Evolutionary conservation across 2,888 invertebrate species (phyloP).

Genomic region (Philhelius pedissequus): DNA sequence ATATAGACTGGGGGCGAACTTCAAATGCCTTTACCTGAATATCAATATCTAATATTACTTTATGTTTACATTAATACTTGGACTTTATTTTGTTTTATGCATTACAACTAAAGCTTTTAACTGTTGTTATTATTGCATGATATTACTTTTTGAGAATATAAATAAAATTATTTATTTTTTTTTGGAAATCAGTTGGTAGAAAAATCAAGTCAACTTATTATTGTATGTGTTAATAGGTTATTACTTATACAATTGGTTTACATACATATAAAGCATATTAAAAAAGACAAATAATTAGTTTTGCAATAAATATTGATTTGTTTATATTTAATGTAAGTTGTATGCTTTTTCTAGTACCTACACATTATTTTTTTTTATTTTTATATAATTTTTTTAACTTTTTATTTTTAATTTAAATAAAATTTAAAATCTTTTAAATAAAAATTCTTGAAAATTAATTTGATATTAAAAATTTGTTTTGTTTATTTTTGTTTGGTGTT

Average conservation of each 20-base stretch:
- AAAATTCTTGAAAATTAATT: constrained; percentile 37
- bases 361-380: no score
- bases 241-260: constrained; percentile 11
- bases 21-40: no score
- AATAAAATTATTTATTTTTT: constrained; percentile 36
- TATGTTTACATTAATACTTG: no score
- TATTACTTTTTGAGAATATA: no score
- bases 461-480: constrained; percentile 26
- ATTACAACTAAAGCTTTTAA: no score
- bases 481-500: constrained; percentile 33
- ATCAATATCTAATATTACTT: no score
- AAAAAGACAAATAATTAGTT: constrained; percentile 22
- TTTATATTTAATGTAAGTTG: neutral
- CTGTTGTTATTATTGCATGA: no score
- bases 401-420: constrained; percentile 22
- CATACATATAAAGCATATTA: neutral
- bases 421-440: constrained; percentile 23
- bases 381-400: neutral
- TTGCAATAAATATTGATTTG: constrained; percentile 30
- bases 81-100: no score
- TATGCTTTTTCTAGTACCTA: neutral
- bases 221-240: constrained; percentile 41
- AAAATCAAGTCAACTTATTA: constrained; percentile 37
- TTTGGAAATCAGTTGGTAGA: constrained; percentile 19
- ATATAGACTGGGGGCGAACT: no score